Base-by-base conservation (phyloP, 2,113 vertebrate genomes). In the Neodon shergylaensis region DNA sequence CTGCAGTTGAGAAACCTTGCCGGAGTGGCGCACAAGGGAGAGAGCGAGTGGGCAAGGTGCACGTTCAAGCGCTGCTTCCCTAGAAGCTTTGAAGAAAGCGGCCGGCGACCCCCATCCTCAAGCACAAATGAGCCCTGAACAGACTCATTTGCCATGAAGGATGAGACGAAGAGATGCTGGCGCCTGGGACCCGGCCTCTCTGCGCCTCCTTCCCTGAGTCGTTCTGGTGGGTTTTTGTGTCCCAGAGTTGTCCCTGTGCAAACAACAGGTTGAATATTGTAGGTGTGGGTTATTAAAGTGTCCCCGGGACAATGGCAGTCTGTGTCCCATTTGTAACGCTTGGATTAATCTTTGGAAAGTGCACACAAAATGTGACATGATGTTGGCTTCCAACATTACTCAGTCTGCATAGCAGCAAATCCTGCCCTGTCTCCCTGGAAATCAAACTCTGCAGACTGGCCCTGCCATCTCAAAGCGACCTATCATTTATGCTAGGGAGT, bases 201-300 rank as follows among this genome's bases (percentile, higher is more conserved):
- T 85, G 61, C 1, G 95, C 85, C 94, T 95, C 90, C 96, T 95
- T 94, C 91, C 90, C 95, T 70, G 19, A 92, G 95, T 97, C 74
- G 81, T 97, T 97, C 97, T 98, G 98, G 97, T 97, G 98, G 98
- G 97, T 96, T 97, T 99, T 98, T 98, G 98, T 98, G 98, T 98
- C 98, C 98, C 98, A 97, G 98, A 98, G 98, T 98, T 98, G 99
- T 99, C 99, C 99, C 99, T 99, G 98, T 99, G 99, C 99, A 99
- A 99, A 99, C 99, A 99, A 99, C 99, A 99, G 99, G 99, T 99
- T 99, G 99, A 98, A 99, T 99, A 99, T 99, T 99, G 99, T 99
- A 99, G 99, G 99, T 99, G 98, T 98, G 98, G 99, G 99, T 99
- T 99, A 99, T 99, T 99, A 99, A 99, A 99, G 99, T 99, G 99